Base-by-base conservation (phyloP, 2,113 vertebrate species). In the Hylia prasina region DNA sequence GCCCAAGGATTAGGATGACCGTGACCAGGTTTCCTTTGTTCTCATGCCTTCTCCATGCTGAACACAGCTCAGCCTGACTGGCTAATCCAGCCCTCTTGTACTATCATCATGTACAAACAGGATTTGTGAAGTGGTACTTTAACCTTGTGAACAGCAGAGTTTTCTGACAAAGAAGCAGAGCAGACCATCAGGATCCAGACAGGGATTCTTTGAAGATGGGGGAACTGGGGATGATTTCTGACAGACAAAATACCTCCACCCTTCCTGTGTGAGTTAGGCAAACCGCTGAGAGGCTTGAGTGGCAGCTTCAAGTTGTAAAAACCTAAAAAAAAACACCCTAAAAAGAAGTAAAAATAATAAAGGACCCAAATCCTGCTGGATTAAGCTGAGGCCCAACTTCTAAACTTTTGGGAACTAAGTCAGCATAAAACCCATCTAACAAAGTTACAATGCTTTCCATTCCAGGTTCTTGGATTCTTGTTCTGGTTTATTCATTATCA, bases 401-500 rank as follows among this genome's bases (percentile, higher is more conserved):
- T 87, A 93, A 90, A 95, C 84, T 92, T 90, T 70, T 51, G 85
- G 92, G 92, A 96, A 71, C 68, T 68, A 92, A 83, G 71, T 88
- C 56, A 21, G 72, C 56, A 78, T 65, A 94, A 97, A 96, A 44
- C 31, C 35, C 85, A 73, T 54, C 84, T 93, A 93, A 93, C 64
- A 89, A 92, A 95, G 47, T 72, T 68, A 80, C 75, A 93, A 93
- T 91, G 92, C 82, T 66, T 96, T 96, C 87, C 92, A 94, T 88
- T 79, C 57, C n/a, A 2, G 68, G 40, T 50, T 58, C 71, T 83
- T 95, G 87, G 71, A 96, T 85, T 88, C 84, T 82, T 82, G 10
- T 50, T 93, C 95, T 96, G 95, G 88, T 95, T 95, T 97, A 80
- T 81, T 85, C 93, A 97, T 97, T 89, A 97, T 70, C 93, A 91